Conservation (phyloP, 1,140 invertebrate genomes). For the Macrosteles quadrilineatus region DNA sequence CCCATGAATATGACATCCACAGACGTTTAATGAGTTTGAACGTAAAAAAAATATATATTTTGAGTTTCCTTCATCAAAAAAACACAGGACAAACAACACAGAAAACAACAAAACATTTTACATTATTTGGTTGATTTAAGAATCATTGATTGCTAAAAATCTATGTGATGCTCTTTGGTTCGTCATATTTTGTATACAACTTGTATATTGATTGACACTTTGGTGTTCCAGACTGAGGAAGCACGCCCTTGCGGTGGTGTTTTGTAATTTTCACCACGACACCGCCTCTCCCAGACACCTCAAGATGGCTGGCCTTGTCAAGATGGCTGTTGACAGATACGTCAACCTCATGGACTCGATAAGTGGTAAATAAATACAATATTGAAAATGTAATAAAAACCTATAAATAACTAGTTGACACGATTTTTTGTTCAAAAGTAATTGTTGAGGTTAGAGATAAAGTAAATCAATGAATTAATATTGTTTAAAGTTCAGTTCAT, state of each 20-base stretch:
- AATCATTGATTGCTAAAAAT: no score
- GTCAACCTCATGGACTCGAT: constrained; percentile 51
- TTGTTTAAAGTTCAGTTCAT: no score
- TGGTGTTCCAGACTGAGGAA: not conserved
- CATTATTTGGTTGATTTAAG: no score
- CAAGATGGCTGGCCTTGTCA: constrained; percentile 56
- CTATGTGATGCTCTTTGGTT: no score
- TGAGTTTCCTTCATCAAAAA: no score
- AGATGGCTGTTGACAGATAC: constrained; percentile 61
- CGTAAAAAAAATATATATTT: no score
- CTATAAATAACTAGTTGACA: not conserved
- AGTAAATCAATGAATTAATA: not conserved
- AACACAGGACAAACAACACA: no score
- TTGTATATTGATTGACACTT: no score
- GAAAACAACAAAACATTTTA: no score
- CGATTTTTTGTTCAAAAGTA: not conserved
- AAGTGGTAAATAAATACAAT: constrained; percentile 50
- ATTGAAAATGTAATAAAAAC: not conserved
- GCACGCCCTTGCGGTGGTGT: constrained; percentile 33
- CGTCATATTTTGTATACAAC: no score
- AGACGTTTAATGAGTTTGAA: no score
- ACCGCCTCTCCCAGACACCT: not conserved
- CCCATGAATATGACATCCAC: no score
- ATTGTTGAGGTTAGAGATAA: not conserved
- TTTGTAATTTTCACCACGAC: constrained; percentile 23